Evolutionary conservation across 2,113 vertebrate species (phyloP).

Genomic region (Spilogale gracilis): DNA sequence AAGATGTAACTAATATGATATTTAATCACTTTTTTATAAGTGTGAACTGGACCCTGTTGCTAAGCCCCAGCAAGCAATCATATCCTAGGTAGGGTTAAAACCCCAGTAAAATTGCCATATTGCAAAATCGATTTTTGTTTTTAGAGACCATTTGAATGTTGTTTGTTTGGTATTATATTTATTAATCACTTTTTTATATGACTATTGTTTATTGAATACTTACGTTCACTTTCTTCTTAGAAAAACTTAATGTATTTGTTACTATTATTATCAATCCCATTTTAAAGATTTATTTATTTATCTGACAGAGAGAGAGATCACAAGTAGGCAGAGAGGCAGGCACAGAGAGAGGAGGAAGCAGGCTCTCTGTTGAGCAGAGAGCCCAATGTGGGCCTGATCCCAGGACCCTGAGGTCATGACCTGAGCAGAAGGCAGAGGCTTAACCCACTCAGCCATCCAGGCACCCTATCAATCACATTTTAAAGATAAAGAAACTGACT

Average conservation of each 20-base stretch:
- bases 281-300: not conserved
- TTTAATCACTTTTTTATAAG: constrained; percentile 77
- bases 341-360: too few species aligned
- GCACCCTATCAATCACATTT: not conserved
- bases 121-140: constrained; percentile 79
- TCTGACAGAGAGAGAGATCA: too few species aligned
- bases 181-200: not conserved
- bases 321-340: too few species aligned
- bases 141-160: too few species aligned
- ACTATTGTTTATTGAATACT: not conserved
- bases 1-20: not conserved
- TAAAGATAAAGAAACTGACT: not conserved
- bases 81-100: constrained; percentile 90
- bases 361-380: too few species aligned
- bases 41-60: constrained; percentile 92
- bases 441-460: too few species aligned
- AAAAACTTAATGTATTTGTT: not conserved
- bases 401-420: too few species aligned
- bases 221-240: not conserved
- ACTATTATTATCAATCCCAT: not conserved
- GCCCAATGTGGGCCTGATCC: too few species aligned
- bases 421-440: too few species aligned
- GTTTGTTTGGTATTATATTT: too few species aligned
- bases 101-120: constrained; percentile 92
- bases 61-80: constrained; percentile 92